Conservation (phyloP, 2,113 vertebrate species). For the Clupea harengus region DNA sequence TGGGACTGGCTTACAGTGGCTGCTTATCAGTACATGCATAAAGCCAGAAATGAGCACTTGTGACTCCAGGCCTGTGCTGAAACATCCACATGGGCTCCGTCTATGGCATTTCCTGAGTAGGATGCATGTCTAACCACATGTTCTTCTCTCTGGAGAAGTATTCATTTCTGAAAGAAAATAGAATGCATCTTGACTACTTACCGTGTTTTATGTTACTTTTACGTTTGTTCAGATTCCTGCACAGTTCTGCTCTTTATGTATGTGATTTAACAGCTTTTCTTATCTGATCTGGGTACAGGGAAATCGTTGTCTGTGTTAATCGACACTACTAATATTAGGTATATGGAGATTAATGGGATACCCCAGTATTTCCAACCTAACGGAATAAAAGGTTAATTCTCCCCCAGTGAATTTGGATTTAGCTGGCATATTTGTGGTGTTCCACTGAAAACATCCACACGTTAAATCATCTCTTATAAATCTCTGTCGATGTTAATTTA, state of each 20-base stretch:
- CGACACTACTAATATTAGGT: neutral
- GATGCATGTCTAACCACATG: constrained; percentile 8
- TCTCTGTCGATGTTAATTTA: neutral
- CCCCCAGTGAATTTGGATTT: neutral
- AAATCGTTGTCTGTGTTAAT: neutral
- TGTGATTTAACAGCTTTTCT: neutral
- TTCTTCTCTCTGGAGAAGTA: neutral
- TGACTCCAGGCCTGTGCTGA: neutral
- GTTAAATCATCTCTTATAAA: constrained; percentile 1
- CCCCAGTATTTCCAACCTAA: neutral
- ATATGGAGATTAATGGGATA: neutral
- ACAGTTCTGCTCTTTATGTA: neutral
- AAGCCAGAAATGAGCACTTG: constrained; percentile 6
- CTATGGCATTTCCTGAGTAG: constrained; percentile 4
- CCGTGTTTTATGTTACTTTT: neutral
- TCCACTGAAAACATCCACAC: neutral
- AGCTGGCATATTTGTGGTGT: neutral
- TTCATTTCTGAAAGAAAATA: neutral
- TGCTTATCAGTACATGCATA: neutral
- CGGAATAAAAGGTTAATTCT: neutral
- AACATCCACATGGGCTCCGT: neutral
- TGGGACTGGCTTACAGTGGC: neutral
- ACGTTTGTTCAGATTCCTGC: neutral
- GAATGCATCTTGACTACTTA: neutral
- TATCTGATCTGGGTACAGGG: neutral